Base-by-base conservation (phyloP, 2,797 vertebrate genomes). In the Hemibagrus guttatus region DNA sequence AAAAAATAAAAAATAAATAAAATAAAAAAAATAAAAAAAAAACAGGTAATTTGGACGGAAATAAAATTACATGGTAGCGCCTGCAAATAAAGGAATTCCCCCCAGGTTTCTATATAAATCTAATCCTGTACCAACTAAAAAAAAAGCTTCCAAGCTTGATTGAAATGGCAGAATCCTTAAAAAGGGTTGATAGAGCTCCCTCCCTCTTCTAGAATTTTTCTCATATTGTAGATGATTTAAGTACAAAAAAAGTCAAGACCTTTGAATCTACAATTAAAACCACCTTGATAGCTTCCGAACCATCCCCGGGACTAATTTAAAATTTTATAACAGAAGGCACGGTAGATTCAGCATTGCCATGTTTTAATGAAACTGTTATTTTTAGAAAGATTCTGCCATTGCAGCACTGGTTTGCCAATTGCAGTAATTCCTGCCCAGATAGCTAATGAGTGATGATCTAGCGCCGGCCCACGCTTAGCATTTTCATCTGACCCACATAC, bases 401-500 rank as follows among this genome's bases (percentile, higher is more conserved):
- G 61, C 75, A 85, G 49, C 85, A 54, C 49, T 63, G 85, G 56
- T 72, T 81, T 81, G 68, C 54, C 39, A 59, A 46, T 72, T 80
- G 76, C 28, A 59, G 35, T 49, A 46, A 61, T 81, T 86, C n/a
- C 52, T 71, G 69, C 63, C 81, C 81, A 83, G 81, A 83, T 54
- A 83, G 81, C 63, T 83, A 83, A 83, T 83, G 81, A 83, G 81
- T 83, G 81, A 83, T 83, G 49, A 83, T 83, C 63, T 83, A 83
- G 46, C 56, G 49, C 81, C 28, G 81, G 63, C 81, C 81, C 81
- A 83, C 64, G 81, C 81, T 83, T 68, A 69, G 81, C 63, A 69
- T 68, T 83, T 83, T 83, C 64, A 83, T 83, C 81, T 83, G 81
- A 21, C 64, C 81, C 81, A 83, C 81, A 83, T 68, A 83, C 64